These are phyloP conservation scores for Macropis europaea DNA, from an alignment of 2,888 invertebrate species.

Conservation along the genomic window DNA sequence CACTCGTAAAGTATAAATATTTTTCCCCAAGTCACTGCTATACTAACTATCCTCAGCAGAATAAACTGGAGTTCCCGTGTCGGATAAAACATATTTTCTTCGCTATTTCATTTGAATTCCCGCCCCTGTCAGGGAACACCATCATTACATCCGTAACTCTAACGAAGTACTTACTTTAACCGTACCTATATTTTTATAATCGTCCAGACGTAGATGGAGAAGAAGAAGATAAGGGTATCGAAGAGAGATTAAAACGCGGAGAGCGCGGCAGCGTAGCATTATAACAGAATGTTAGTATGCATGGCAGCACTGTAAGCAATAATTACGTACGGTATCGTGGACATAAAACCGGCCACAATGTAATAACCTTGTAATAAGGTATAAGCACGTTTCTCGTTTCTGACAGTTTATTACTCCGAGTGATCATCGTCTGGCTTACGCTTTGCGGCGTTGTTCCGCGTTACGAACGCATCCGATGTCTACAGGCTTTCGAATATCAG, in stretches of 20 bases:
- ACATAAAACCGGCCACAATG: slow-evolving; percentile 39
- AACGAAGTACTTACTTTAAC: background rate
- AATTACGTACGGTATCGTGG: slow-evolving; percentile 44
- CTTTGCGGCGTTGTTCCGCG: slow-evolving; percentile 23
- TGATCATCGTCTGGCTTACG: slow-evolving; percentile 44
- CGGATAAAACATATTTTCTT: background rate
- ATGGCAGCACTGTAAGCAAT: slow-evolving; percentile 16
- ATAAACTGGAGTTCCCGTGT: background rate
- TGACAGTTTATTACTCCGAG: slow-evolving; percentile 51
- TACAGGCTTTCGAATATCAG: slow-evolving; percentile 12
- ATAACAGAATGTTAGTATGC: slow-evolving; percentile 31
- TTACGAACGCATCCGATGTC: slow-evolving; percentile 42
- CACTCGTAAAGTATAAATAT: no score
- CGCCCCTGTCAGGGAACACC: background rate
- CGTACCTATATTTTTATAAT: slow-evolving; percentile 2
- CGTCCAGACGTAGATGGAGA: slow-evolving; percentile 11
- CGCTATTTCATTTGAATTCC: background rate
- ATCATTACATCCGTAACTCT: background rate
- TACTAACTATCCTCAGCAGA: background rate
- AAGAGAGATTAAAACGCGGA: background rate
- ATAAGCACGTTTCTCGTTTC: slow-evolving; percentile 30
- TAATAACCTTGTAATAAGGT: slow-evolving; percentile 31
- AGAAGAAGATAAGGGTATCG: background rate
- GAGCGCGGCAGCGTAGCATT: slow-evolving; percentile 7
- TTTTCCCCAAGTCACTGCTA: no score